Base-by-base conservation (phyloP, 2,797 vertebrate species). In the Pangasius mekongensis region DNA sequence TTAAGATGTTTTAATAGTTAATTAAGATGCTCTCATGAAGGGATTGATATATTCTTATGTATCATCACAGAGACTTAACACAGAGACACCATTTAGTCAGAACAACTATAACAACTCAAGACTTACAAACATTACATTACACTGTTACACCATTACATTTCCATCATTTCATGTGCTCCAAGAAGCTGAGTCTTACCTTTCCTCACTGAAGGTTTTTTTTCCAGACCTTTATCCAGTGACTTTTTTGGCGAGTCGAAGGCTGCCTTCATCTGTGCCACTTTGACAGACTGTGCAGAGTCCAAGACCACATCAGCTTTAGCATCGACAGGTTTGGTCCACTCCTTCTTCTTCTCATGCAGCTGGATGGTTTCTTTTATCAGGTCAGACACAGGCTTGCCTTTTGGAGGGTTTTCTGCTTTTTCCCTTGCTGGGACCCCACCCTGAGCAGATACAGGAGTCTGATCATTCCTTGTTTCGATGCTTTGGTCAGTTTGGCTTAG, bases 181-280 rank as follows among this genome's bases (percentile, higher is more conserved):
- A 52, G 14, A 43, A 58, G 24, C 5, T 36, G 3, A 22, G 6
- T 66, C 74, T 80, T 87, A 87, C 86, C 86, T 87, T 93, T 96
- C 90, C 94, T 95, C 62, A 94, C 76, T 22, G 96, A 96, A 16
- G 94, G 91, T 89, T 97, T 96, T 91, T 94, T 94, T 91, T 96
- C 95, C 0, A 94, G 27, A 3, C 88, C 81, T 91, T 92, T 96
- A 66, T 96, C 96, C 1, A 93, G 89, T 54, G 94, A 94, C 93
- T 95, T 97, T 84, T 96, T 95, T 67, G 93, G 89, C 0, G 89
- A 88, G 89, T 97, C 96, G 39, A 97, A 97, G 3, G 96, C 94
- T 0, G 95, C 96, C 93, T 96, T 96, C 94, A 97, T 97, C 93
- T 96, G 94, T 10, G 96, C 94, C 87, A 97, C 96, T 90, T 95